These are phyloP conservation scores for Ectemnius continuus DNA, from an alignment of 2,888 invertebrate species.

Conservation along the genomic window DNA sequence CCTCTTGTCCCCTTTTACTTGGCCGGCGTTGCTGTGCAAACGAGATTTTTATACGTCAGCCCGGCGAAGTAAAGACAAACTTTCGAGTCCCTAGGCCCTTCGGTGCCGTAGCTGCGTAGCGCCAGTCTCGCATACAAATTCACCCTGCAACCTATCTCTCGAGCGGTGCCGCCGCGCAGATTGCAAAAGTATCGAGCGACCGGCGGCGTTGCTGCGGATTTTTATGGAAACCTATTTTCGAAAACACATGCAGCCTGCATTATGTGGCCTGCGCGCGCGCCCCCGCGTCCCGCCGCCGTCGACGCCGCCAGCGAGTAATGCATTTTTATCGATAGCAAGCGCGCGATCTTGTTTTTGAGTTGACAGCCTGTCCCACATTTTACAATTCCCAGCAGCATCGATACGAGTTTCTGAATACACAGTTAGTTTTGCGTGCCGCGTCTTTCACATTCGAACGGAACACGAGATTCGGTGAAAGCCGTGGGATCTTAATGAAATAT, in stretches of 20 bases:
- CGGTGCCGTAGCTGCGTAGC: conserved; percentile 18
- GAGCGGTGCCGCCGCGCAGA: conserved; percentile 24
- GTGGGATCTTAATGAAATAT: not conserved
- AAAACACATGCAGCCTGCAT: conserved; percentile 6
- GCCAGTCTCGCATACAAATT: conserved; percentile 44
- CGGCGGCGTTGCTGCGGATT: conserved; percentile 5
- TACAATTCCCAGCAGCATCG: no score
- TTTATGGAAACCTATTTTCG: conserved; percentile 24
- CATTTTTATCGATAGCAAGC: not conserved
- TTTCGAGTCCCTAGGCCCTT: conserved; percentile 45
- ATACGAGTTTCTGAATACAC: no score
- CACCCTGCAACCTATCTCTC: conserved; percentile 17
- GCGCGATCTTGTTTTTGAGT: no score
- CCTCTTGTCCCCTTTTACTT: not conserved
- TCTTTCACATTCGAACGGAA: no score
- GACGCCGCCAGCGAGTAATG: not conserved
- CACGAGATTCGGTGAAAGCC: not conserved
- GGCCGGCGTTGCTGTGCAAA: conserved; percentile 37
- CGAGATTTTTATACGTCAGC: conserved; percentile 55
- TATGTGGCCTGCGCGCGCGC: not conserved
- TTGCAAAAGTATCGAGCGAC: conserved; percentile 28
- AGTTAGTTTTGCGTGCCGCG: no score
- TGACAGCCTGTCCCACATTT: no score
- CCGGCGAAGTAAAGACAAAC: conserved; percentile 33
- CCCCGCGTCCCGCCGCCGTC: no score